Evolutionary conservation across 2,888 invertebrate genomes (phyloP).

Genomic region (Tachina fera): DNA sequence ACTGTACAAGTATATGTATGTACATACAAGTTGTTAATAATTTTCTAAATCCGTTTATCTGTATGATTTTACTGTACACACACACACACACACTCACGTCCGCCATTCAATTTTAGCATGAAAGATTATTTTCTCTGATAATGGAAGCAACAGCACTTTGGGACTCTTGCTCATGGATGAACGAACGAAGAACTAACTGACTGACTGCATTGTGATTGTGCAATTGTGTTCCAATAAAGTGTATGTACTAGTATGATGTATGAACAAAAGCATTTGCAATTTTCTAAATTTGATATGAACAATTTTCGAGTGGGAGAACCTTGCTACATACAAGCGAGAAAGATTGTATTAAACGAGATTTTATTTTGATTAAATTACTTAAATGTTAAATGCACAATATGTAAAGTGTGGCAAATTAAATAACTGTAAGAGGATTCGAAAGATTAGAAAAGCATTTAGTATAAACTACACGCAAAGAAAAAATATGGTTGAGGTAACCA

Average conservation of each 20-base stretch:
- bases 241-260: not conserved
- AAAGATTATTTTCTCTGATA: slow-evolving; percentile 48
- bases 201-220: not conserved
- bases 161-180: slow-evolving; percentile 28
- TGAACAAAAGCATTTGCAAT: slow-evolving; percentile 51
- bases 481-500: no score
- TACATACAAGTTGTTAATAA: slow-evolving; percentile 41
- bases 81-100: slow-evolving; percentile 38
- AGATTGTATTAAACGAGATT: not conserved
- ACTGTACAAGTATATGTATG: not conserved
- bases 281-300: slow-evolving; percentile 60
- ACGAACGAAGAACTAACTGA: not conserved
- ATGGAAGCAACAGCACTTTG: slow-evolving; percentile 43
- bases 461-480: no score
- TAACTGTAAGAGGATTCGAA: not conserved
- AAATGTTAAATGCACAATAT: slow-evolving; percentile 22
- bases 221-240: not conserved
- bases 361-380: slow-evolving; percentile 54
- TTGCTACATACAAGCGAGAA: no score
- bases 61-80: slow-evolving; percentile 34
- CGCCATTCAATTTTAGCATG: slow-evolving; percentile 39
- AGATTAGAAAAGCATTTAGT: not conserved
- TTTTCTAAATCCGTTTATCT: slow-evolving; percentile 44
- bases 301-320: slow-evolving; percentile 27
- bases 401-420: slow-evolving; percentile 20